Evolutionary conservation across 2,888 invertebrate genomes (phyloP), one percentile per base, ranked within the genome.

Genomic region (Neoaliturus tenellus): DNA sequence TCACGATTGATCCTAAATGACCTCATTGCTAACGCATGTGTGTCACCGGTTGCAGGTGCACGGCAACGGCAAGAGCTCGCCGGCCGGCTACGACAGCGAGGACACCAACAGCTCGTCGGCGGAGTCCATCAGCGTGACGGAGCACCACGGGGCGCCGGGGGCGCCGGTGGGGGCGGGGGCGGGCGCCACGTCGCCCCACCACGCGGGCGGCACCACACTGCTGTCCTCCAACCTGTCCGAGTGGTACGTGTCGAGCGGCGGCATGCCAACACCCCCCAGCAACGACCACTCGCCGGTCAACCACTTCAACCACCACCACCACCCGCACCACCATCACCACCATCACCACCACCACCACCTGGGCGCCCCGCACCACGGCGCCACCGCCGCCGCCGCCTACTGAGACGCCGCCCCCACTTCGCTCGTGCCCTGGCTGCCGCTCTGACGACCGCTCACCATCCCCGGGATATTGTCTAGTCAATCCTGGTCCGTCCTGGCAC

Each of bases 31-130:
- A n/a, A n/a, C n/a, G n/a, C n/a, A n/a, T n/a, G n/a, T n/a, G n/a
- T n/a, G n/a, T n/a, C n/a, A n/a, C n/a, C n/a, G n/a, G 33, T 86
- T 85, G 8, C 89, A 93, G 93, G 95, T 95, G 87, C 95, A 95
- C 90, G 95, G 95, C 39, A 94, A 93, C 25, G 95, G 94, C 31
- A 94, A 94, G 89, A 93, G 93, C 31, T 94, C 94, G n/a, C 95
- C 95, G 67, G 92, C 94, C 73, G 92, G 94, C 81, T 97, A 96
- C 90, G 98, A 97, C 90, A 96, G 96, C 62, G 97, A 97, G 90
- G 97, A 97, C 90, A 96, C 96, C 86, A 95, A 94, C 90, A 95
- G 96, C 83, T 95, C 95, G 0, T 93, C 93, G 85, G 95, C 95
- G 82, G 95, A 94, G 85, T 95, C 95, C 89, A 93, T 95, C 88